phyloP scores from a whole-genome alignment of 2,113 vertebrate species.

The Puffinus mauretanicus region DNA sequence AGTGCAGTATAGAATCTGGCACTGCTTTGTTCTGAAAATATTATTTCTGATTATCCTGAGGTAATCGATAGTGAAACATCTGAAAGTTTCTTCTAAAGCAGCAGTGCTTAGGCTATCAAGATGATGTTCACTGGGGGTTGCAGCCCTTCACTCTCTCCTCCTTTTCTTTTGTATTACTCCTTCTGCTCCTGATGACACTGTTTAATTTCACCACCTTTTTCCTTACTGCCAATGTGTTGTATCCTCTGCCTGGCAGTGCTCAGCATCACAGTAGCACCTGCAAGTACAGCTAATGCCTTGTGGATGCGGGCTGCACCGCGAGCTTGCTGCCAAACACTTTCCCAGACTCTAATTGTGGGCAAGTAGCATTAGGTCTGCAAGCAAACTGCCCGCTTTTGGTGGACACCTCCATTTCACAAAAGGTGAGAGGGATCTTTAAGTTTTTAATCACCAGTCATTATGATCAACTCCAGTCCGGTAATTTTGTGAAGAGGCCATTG shows the following conservation, averaged over 20 bases:
- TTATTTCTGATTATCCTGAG: constrained; percentile 60
- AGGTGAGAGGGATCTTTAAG: not conserved
- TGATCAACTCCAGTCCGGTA: not conserved
- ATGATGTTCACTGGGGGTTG: not conserved
- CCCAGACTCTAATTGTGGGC: not conserved
- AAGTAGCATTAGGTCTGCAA: not conserved
- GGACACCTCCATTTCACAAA: not conserved
- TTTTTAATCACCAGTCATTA: not conserved
- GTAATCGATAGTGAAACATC: constrained; percentile 39
- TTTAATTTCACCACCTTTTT: not conserved
- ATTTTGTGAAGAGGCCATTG: not conserved
- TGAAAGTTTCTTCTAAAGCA: constrained; percentile 3
- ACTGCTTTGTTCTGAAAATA: constrained; percentile 55
- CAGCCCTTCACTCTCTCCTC: not conserved
- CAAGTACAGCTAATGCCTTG: not conserved
- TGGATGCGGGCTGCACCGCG: fast-evolving
- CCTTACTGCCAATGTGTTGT: not conserved
- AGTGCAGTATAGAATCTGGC: constrained; percentile 64
- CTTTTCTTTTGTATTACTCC: not conserved
- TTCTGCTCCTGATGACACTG: not conserved
- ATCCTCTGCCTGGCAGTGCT: not conserved
- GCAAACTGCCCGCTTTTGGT: not conserved
- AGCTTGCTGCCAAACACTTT: not conserved
- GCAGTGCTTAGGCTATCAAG: not conserved
- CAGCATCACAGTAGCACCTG: not conserved